Evolutionary conservation across 2,113 vertebrate genomes (phyloP), one percentile per base, ranked within the genome.

Genomic region (Ptilorrhoa leucosticta): DNA sequence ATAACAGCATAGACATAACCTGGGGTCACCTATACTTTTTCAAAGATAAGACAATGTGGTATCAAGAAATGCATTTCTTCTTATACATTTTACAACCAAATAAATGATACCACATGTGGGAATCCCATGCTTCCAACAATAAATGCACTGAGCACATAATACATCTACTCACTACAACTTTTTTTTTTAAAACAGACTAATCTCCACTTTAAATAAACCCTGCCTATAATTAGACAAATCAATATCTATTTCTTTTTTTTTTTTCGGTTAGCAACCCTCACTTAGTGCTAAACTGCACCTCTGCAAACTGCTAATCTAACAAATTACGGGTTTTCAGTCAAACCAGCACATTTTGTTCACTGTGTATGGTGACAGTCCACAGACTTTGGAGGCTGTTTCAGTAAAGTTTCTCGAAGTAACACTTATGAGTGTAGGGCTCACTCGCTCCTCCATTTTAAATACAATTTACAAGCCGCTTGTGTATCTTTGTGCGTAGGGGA

Each of bases 291-390:
- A 96, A 89, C 81, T 53, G 10, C 76, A 37, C 42, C 71, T 90
- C 91, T 94, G 54, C 60, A 94, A 91, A 88, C 90, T 90, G 73
- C 48, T 94, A 68, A 91, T 96, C 94, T 97, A 85, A 60, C 14
- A 97, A 97, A 97, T 97, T 89, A 91, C 53, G 93, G 60, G 85
- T 66, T 91, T 94, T 33, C 54, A 10, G 50, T 78, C 56, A 72
- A 92, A 47, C 37, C 57, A 68, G 60, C 65, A 78, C 40, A 50
- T 54, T 86, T 86, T 70, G 33, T 75, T 94, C 72, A 11, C 82
- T 77, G 4, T 26, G 19, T 27, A n/a, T 44, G 54, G 58, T 65
- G 73, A 50, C 66, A 78, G 28, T 21, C 33, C 70, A 58, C 53
- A 87, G 13, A 56, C n/a, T 65, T 63, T 37, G 76, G 72, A 91